Percentiles rank a stretch among this genome's conserved stretches.
phyloP scores from a whole-genome alignment of 2,888 invertebrate genomes.

The Caenorhabditis parvicauda region DNA sequence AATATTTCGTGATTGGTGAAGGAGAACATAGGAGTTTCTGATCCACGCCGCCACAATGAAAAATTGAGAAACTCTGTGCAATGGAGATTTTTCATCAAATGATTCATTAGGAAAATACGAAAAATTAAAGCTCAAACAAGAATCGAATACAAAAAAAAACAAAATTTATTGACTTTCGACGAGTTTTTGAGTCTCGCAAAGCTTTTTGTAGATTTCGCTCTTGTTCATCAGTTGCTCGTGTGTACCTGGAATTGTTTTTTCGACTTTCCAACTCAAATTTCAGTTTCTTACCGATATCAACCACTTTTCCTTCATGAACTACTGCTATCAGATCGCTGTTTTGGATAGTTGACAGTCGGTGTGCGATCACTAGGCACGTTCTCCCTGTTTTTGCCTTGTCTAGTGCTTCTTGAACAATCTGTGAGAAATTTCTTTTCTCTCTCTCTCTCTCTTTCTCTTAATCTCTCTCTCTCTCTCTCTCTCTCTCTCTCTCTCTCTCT shows the following conservation, averaged over 20 bases:
- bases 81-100: no score
- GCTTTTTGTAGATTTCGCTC: constrained; percentile 46
- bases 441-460: no score
- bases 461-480: no score
- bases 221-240: constrained; percentile 46
- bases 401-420: constrained; percentile 77
- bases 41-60: no score
- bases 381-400: constrained; percentile 74
- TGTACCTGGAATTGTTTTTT: constrained; percentile 42
- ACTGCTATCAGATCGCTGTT: constrained; percentile 52
- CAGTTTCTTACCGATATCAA: constrained; percentile 26
- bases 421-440: not conserved
- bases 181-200: constrained; percentile 53
- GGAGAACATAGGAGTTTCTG: no score
- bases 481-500: constrained; percentile 2
- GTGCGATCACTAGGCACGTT: constrained; percentile 59
- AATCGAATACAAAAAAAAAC: no score
- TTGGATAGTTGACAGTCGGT: constrained; percentile 57
- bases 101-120: no score
- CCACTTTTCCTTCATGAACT: constrained; percentile 34
- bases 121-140: no score
- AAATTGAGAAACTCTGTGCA: no score
- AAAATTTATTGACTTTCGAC: constrained; percentile 32
- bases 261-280: no score
- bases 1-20: no score